A percentile compares a stretch with the other conserved stretches of the same genome.
Conservation (phyloP, 2,797 vertebrate genomes). For the Lepilemur ruficaudatus region DNA sequence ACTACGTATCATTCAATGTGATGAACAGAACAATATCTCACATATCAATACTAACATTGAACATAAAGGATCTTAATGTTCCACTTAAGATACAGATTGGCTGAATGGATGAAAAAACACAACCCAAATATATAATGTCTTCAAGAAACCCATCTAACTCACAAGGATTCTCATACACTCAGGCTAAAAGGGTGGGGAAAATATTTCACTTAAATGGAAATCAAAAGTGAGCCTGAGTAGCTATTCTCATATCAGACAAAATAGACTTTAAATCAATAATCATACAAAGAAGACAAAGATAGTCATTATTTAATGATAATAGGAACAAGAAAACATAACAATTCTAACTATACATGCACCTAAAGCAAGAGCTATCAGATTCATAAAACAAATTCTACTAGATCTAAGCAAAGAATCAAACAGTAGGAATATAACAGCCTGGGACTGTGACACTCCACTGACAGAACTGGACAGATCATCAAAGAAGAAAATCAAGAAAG, state of each 20-base stretch:
- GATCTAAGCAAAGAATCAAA: neutral
- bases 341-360: neutral
- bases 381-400: neutral
- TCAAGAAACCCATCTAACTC: neutral
- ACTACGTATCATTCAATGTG: neutral
- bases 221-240: neutral
- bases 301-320: neutral
- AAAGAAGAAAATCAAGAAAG: neutral
- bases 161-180: neutral
- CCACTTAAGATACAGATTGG: neutral
- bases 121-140: too few relatives aligned
- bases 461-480: too few relatives aligned
- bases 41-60: neutral
- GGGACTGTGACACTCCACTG: neutral
- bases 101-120: too few relatives aligned
- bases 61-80: neutral
- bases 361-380: neutral
- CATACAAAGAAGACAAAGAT: neutral
- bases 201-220: neutral
- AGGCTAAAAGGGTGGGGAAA: neutral
- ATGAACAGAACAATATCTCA: neutral
- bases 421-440: neutral
- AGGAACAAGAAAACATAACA: neutral
- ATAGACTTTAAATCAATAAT: neutral
- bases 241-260: neutral